Evolutionary conservation across 1,140 invertebrate genomes (phyloP).

Genomic region (Sarcophaga peregrina): DNA sequence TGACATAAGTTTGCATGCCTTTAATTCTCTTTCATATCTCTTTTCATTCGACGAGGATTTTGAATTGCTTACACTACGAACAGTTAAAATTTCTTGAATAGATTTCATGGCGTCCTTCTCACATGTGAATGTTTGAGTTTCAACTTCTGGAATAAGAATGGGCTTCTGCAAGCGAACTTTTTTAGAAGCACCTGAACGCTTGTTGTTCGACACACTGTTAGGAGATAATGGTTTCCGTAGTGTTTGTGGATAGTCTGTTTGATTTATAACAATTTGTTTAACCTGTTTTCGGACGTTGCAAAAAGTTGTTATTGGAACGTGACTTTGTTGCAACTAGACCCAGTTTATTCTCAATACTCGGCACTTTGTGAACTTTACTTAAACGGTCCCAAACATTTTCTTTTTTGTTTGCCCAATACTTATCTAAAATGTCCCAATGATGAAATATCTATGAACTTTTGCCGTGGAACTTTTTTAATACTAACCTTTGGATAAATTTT

Average conservation of each 20-base stretch:
- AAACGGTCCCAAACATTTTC: slow-evolving; percentile 45
- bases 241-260: neutral
- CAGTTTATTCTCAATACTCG: slow-evolving; percentile 33
- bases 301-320: slow-evolving; percentile 22
- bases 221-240: slow-evolving; percentile 8
- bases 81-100: slow-evolving; percentile 40
- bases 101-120: slow-evolving; percentile 10
- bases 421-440: neutral
- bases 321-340: neutral
- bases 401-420: slow-evolving; percentile 12
- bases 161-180: neutral
- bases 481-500: slow-evolving; percentile 19
- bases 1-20: neutral
- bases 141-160: neutral
- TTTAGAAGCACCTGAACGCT: neutral
- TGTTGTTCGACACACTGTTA: neutral
- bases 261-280: neutral
- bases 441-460: neutral
- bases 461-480: neutral
- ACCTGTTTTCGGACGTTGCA: slow-evolving; percentile 4
- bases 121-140: neutral
- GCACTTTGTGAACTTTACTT: slow-evolving; percentile 37
- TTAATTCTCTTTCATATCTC: neutral
- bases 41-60: slow-evolving; percentile 33
- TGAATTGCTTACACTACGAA: slow-evolving; percentile 44